Conservation (phyloP, 2,888 invertebrate species). For the Coelinius sp. region DNA sequence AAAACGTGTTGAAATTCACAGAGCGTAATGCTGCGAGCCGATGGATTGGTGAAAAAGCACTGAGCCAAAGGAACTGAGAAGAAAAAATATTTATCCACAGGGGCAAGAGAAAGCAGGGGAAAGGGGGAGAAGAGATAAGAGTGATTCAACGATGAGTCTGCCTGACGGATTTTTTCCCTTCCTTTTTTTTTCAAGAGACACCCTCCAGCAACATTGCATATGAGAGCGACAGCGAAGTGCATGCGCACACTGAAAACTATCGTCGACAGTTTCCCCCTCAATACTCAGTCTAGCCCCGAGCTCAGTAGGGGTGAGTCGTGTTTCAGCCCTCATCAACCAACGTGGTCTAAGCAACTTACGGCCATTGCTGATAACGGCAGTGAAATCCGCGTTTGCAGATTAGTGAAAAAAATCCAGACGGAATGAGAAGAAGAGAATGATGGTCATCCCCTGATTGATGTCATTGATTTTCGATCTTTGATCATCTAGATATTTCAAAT, state of each 20-base stretch:
- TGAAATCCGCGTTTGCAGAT: constrained; percentile 5
- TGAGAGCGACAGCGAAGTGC: constrained; percentile 39
- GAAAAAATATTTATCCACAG: constrained; percentile 32
- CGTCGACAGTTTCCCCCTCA: constrained; percentile 50
- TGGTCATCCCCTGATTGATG: background rate
- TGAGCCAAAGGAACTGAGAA: constrained; percentile 15
- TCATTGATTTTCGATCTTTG: background rate
- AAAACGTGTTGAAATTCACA: constrained; percentile 16
- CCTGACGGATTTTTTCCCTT: constrained; percentile 26
- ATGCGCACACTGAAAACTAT: constrained; percentile 41
- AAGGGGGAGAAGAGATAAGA: constrained; percentile 27
- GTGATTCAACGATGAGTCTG: constrained; percentile 37
- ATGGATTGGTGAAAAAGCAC: constrained; percentile 9
- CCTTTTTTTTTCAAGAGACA: constrained; percentile 34
- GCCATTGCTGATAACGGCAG: constrained; percentile 3
- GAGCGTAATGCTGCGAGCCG: background rate
- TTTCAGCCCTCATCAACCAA: constrained; percentile 45
- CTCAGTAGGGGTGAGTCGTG: constrained; percentile 62
- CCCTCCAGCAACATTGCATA: constrained; percentile 35
- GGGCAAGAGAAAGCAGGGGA: background rate
- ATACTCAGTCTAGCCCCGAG: constrained; percentile 65
- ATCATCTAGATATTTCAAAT: background rate
- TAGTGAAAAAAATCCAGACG: background rate
- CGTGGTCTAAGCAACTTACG: constrained; percentile 38
- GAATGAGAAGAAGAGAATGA: background rate